Base-by-base conservation (phyloP, 2,113 vertebrate species). In the Cyanistes caeruleus region DNA sequence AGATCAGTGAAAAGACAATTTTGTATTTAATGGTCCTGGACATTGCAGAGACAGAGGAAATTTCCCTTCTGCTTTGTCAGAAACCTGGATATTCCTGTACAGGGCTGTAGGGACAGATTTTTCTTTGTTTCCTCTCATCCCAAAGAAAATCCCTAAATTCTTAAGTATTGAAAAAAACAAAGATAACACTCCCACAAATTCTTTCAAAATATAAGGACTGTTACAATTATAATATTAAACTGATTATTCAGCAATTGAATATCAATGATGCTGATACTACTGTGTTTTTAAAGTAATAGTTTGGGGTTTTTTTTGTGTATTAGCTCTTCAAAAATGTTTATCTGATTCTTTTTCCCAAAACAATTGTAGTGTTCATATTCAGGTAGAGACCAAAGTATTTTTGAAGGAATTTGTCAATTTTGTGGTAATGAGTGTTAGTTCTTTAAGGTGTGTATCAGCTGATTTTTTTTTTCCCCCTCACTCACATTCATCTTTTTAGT, bases 11-110 rank as follows among this genome's bases (percentile, higher is more conserved):
- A 65, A 82, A 80, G 33, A 49, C 30, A 6, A 7, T 43, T 52
- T 49, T n/a, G 1, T 56, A 2, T 12, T 27, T 69, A 39, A 25
- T 0, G 2, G 33, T 20, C 25, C 35, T 48, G 37, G 22, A 53
- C 10, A 2, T 11, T 28, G 43, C 21, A 55, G 48, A 88, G 28
- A 74, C 11, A 81, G 7, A 49, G 44, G 7, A 64, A 58, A 37
- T 43, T 93, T 60, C 27, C 41, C 41, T 90, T 74, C 37, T 62
- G 4, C 25, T 49, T 52, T 23, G 17, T 55, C 52, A 82, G 52
- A 80, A 85, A 49, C 41, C 20, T 35, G 53, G n/a, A 16, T 51
- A 39, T 37, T 90, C 58, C 81, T 78, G 53, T 18, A 21, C 7
- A 33, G 5, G 10, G 18, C 24, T 60, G 16, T 4, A 65, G 31